These are phyloP conservation scores for Yasuhikotakia modesta DNA, from an alignment of 2,797 vertebrate species.

Conservation along the genomic window DNA sequence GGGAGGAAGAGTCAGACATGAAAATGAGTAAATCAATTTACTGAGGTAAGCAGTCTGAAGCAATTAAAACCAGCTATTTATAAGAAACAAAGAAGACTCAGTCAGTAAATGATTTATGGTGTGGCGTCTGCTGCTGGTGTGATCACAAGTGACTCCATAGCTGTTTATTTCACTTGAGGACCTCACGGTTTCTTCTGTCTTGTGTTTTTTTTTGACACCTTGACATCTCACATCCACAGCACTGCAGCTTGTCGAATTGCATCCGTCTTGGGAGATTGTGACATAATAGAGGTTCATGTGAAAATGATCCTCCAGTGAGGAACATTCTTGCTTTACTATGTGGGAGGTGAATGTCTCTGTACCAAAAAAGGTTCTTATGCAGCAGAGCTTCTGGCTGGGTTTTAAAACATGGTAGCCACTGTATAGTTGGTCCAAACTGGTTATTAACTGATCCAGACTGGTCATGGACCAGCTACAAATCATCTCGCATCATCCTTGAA, in stretches of 20 bases:
- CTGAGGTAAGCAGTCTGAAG: slow-evolving; percentile 27
- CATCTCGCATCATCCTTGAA: slow-evolving; percentile 70
- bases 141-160: slow-evolving; percentile 75
- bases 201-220: slow-evolving; percentile 59
- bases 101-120: too few relatives aligned
- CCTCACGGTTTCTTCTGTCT: slow-evolving; percentile 4
- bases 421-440: background rate
- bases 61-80: slow-evolving; percentile 33
- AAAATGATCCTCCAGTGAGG: too few relatives aligned
- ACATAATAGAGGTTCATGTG: too few relatives aligned
- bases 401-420: too few relatives aligned
- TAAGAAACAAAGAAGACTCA: too few relatives aligned
- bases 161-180: background rate
- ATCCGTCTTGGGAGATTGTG: slow-evolving; percentile 78
- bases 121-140: slow-evolving; percentile 63
- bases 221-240: slow-evolving; percentile 65
- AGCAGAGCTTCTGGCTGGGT: too few relatives aligned
- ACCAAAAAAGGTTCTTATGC: too few relatives aligned
- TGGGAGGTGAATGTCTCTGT: too few relatives aligned
- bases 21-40: slow-evolving; percentile 56
- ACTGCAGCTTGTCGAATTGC: slow-evolving; percentile 76
- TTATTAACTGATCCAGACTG: background rate
- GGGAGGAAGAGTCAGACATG: background rate
- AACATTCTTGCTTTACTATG: too few relatives aligned
- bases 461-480: background rate